Conservation (phyloP, 2,113 vertebrate species). For the Dryoscopus gambensis region DNA sequence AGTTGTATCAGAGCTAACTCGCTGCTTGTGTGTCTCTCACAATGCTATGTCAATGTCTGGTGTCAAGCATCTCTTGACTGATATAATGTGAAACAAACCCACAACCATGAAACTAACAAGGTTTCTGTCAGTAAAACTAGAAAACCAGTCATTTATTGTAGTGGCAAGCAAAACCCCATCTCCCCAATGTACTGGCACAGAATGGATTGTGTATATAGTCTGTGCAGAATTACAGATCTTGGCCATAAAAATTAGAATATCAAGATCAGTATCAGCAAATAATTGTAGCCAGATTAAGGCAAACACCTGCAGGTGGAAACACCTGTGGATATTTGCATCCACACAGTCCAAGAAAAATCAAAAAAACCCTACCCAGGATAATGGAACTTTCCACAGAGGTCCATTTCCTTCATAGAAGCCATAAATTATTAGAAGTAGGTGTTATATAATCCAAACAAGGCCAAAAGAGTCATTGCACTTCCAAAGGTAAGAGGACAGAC, state of each 20-base stretch:
- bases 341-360: background rate
- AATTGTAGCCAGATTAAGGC: background rate
- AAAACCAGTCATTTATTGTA: background rate
- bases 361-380: background rate
- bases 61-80: background rate
- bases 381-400: background rate
- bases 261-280: background rate
- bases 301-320: background rate
- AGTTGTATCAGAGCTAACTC: background rate
- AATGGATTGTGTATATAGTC: background rate
- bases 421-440: background rate
- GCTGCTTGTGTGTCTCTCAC: background rate
- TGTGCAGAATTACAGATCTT: background rate
- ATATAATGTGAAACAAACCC: background rate
- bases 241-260: background rate
- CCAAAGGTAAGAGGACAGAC: background rate
- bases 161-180: background rate
- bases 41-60: background rate
- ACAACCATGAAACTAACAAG: background rate
- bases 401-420: background rate
- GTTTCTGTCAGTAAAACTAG: background rate
- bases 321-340: background rate
- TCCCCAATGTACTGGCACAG: background rate
- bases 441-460: background rate
- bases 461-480: background rate